Percentiles rank a stretch among this genome's conserved stretches.
Evolutionary conservation across 2,113 vertebrate species (phyloP).

Genomic region (Lasiurus cinereus): DNA sequence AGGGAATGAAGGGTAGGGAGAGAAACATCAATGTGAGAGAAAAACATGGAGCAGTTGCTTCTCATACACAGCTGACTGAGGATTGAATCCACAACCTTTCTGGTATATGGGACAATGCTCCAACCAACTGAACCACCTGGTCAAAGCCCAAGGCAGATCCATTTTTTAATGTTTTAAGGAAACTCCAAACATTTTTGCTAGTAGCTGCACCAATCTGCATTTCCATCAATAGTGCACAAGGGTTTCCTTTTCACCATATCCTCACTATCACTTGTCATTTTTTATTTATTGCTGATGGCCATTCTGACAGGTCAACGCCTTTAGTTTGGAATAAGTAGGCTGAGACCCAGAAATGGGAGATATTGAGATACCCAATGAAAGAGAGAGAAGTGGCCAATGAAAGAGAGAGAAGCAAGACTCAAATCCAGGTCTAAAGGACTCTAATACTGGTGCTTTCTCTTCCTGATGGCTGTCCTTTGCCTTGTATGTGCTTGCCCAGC

Average conservation of each 20-base stretch:
- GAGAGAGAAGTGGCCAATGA: too few species aligned
- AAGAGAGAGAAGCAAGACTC: not conserved
- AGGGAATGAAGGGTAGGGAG: not conserved
- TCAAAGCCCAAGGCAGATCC: not conserved
- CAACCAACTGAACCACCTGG: not conserved
- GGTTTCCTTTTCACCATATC: not conserved
- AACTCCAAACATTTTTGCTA: not conserved
- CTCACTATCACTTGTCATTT: not conserved
- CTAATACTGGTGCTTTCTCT: not conserved
- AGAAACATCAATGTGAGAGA: not conserved
- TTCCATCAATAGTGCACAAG: not conserved
- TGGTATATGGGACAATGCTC: not conserved
- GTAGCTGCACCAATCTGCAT: not conserved
- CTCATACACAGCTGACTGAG: not conserved
- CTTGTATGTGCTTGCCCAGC: not conserved
- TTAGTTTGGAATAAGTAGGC: not conserved
- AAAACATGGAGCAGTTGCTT: not conserved
- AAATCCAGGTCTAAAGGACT: not conserved
- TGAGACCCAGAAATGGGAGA: not conserved
- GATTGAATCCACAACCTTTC: not conserved
- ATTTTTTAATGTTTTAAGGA: not conserved
- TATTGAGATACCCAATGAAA: not conserved
- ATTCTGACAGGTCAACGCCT: not conserved
- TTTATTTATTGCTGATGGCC: not conserved
- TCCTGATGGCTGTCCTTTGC: not conserved